Percentiles rank a stretch among this genome's conserved stretches.
phyloP scores from a whole-genome alignment of 2,797 vertebrate species.

The Aeoliscus strigatus region DNA sequence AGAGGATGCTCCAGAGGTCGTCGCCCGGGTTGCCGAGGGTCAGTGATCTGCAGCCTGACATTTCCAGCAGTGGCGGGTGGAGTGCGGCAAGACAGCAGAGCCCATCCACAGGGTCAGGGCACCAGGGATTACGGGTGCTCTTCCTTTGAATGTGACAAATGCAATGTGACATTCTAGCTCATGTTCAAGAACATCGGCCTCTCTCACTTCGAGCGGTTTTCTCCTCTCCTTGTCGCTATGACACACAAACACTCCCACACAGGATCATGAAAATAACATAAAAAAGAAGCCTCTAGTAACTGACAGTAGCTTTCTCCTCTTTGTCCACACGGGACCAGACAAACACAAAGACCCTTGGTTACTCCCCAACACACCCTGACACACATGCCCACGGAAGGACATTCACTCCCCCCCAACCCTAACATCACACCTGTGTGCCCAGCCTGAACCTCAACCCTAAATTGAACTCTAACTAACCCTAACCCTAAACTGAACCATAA shows the following conservation, averaged over 20 bases:
- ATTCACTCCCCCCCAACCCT: too few relatives aligned
- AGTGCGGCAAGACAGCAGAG: constrained; percentile 26
- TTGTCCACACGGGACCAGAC: constrained; percentile 21
- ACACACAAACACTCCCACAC: constrained; percentile 17
- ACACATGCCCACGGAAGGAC: constrained; percentile 19
- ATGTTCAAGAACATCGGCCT: constrained; percentile 39
- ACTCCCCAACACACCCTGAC: constrained; percentile 26
- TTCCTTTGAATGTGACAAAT: constrained; percentile 60
- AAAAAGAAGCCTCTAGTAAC: constrained; percentile 1
- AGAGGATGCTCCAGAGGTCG: constrained; percentile 10
- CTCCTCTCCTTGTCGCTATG: constrained; percentile 7
- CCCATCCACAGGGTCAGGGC: constrained; percentile 48
- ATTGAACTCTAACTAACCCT: too few relatives aligned
- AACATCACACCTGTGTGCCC: too few relatives aligned
- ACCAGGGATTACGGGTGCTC: constrained; percentile 37
- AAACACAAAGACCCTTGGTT: constrained; percentile 18
- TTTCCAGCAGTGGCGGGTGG: constrained; percentile 29
- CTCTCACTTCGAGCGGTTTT: constrained; percentile 32
- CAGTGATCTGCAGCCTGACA: constrained; percentile 28
- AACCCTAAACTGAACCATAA: too few relatives aligned
- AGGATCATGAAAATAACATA: constrained; percentile 19
- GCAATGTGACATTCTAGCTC: constrained; percentile 51
- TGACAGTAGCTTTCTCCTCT: constrained; percentile 17
- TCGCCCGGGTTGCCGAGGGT: constrained; percentile 24
- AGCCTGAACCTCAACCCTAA: too few relatives aligned